Evolutionary conservation across 2,113 vertebrate genomes (phyloP).

Genomic region (Bubo blakistoni): DNA sequence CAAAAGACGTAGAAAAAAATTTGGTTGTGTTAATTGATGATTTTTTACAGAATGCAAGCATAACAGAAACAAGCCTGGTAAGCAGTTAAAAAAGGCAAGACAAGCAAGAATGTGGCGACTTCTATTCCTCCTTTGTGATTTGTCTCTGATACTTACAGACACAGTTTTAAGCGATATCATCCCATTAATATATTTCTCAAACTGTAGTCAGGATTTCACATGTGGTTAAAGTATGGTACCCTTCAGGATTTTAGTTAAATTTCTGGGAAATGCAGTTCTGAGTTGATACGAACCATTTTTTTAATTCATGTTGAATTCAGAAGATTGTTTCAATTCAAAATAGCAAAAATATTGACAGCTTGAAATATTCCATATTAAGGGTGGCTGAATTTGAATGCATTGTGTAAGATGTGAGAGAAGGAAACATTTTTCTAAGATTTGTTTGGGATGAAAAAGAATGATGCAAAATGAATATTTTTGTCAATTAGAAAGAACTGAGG

Average conservation of each 20-base stretch:
- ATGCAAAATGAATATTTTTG: not conserved
- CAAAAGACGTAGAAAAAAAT: not conserved
- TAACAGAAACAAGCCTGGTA: not conserved
- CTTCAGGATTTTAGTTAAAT: not conserved
- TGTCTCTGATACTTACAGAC: not conserved
- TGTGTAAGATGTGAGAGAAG: not conserved
- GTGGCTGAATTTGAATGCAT: not conserved
- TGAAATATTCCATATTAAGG: not conserved
- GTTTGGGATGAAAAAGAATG: not conserved
- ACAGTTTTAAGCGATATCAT: not conserved
- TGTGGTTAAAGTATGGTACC: not conserved
- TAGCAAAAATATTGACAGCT: not conserved
- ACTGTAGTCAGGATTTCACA: not conserved
- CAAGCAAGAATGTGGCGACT: not conserved
- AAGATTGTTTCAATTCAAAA: not conserved
- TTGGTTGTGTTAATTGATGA: not conserved
- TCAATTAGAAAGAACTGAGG: not conserved
- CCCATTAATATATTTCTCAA: not conserved
- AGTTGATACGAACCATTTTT: not conserved
- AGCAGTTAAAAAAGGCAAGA: not conserved
- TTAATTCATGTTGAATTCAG: not conserved
- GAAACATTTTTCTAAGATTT: not conserved
- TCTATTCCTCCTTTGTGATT: not conserved
- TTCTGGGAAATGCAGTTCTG: not conserved
- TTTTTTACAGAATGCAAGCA: not conserved